phyloP scores from a whole-genome alignment of 2,797 vertebrate genomes.

The Amazona finschi region DNA sequence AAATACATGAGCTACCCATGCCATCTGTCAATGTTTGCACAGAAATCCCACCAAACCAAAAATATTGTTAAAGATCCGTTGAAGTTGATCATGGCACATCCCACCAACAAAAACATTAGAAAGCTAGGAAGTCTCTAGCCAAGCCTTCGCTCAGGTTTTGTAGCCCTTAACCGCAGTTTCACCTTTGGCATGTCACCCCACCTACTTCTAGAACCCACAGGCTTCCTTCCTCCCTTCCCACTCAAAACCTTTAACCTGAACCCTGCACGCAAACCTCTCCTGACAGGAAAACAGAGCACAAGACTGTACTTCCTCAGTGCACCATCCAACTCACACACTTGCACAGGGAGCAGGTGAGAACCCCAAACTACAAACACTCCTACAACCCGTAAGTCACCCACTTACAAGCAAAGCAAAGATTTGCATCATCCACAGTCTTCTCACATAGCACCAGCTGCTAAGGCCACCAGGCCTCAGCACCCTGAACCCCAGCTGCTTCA shows the following conservation, averaged over 20 bases:
- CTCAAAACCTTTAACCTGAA: not conserved
- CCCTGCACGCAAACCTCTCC: not conserved
- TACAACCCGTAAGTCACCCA: not conserved
- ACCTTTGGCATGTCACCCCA: not conserved
- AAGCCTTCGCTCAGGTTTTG: not conserved
- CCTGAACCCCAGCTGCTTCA: not conserved
- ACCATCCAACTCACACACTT: not conserved
- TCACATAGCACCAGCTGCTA: not conserved
- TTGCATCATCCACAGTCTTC: not conserved
- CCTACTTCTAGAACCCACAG: not conserved
- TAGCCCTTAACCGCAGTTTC: not conserved
- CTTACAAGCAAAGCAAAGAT: not conserved
- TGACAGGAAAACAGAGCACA: not conserved
- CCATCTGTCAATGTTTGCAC: slow-evolving; percentile 52
- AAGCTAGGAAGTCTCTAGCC: not conserved
- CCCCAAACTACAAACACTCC: not conserved
- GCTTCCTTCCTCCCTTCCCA: slow-evolving; percentile 21
- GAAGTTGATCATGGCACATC: slow-evolving; percentile 29
- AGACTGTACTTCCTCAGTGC: accelerated
- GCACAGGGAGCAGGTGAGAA: not conserved
- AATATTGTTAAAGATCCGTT: slow-evolving; percentile 32
- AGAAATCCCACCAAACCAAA: slow-evolving; percentile 46
- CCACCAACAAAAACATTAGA: slow-evolving; percentile 25
- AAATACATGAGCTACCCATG: slow-evolving; percentile 22
- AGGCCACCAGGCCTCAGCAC: not conserved